Percentiles rank a stretch among this genome's conserved stretches.
These are phyloP conservation scores for Lagocephalus sceleratus DNA, from an alignment of 2,797 vertebrate species.

Conservation along the genomic window DNA sequence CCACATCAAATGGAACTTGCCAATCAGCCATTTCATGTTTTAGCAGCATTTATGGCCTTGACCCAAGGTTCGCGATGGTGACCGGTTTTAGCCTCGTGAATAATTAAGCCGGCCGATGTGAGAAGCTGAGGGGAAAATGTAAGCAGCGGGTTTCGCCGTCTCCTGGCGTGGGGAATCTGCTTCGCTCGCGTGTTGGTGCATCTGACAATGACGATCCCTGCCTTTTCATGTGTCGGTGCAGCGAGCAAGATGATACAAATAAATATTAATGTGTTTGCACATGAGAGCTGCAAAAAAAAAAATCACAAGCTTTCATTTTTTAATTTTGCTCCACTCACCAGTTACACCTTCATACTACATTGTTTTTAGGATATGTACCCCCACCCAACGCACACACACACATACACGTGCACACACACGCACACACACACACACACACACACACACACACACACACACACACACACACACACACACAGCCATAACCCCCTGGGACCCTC, in stretches of 20 bases:
- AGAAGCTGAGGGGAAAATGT: constrained; percentile 34
- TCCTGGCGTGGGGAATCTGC: constrained; percentile 23
- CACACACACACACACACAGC: constrained; percentile 27
- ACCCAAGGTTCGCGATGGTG: constrained; percentile 48
- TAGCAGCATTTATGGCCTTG: constrained; percentile 59
- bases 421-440: constrained; percentile 25
- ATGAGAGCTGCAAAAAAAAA: constrained; percentile 7
- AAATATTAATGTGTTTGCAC: constrained; percentile 1
- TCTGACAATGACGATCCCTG: too few species aligned
- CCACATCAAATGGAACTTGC: constrained; percentile 60
- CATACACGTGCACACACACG: constrained; percentile 32
- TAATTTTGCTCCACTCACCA: constrained; percentile 33
- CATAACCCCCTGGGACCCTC: constrained; percentile 50
- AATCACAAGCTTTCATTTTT: constrained; percentile 20
- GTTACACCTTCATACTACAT: constrained; percentile 30
- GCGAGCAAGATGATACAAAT: constrained; percentile 3
- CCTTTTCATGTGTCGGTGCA: background rate
- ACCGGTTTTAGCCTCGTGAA: constrained; percentile 47
- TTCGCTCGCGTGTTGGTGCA: constrained; percentile 1
- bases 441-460: constrained; percentile 15
- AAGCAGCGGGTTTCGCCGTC: constrained; percentile 37
- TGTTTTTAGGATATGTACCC: constrained; percentile 53
- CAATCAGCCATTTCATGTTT: constrained; percentile 62
- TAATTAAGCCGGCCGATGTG: constrained; percentile 55
- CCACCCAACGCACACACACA: constrained; percentile 14